These are phyloP conservation scores for Xenopus borealis DNA, from an alignment of 2,113 vertebrate species.

Conservation along the genomic window DNA sequence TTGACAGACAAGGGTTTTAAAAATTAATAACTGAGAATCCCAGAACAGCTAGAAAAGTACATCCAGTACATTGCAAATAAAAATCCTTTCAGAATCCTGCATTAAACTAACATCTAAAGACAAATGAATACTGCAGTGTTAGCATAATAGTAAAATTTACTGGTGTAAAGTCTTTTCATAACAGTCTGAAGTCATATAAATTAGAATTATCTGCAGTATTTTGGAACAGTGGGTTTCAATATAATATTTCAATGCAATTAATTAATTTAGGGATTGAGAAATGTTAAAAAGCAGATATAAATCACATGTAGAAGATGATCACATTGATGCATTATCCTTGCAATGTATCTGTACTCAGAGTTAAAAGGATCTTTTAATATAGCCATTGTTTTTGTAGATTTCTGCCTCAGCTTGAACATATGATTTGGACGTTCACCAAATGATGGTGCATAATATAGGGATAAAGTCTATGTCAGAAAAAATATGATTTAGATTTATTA, in stretches of 20 bases:
- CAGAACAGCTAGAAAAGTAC: conserved; percentile 36
- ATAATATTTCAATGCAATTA: conserved; percentile 31
- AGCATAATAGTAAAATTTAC: conserved; percentile 18
- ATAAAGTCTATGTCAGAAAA: no score
- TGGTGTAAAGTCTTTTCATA: conserved; percentile 15
- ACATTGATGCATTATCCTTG: not conserved
- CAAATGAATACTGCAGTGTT: conserved; percentile 18
- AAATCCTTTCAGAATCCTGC: conserved; percentile 9
- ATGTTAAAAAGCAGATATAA: conserved; percentile 12
- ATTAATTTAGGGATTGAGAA: conserved; percentile 7
- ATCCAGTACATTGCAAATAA: conserved; percentile 11
- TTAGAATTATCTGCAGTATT: conserved; percentile 15
- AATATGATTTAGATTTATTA: no score
- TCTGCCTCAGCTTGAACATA: no score
- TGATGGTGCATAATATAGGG: no score
- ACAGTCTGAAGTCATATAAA: conserved; percentile 33
- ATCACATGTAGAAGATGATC: not conserved
- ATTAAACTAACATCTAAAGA: conserved; percentile 26
- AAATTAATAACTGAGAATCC: conserved; percentile 28
- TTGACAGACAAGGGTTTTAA: conserved; percentile 29
- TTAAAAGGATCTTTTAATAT: no score
- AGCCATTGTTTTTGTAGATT: no score
- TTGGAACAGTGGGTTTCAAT: conserved; percentile 7
- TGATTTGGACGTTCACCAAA: no score
- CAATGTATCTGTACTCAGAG: not conserved